phyloP scores from a whole-genome alignment of 92 coral and sea anemone species.

The Zoanthus gigantus region DNA sequence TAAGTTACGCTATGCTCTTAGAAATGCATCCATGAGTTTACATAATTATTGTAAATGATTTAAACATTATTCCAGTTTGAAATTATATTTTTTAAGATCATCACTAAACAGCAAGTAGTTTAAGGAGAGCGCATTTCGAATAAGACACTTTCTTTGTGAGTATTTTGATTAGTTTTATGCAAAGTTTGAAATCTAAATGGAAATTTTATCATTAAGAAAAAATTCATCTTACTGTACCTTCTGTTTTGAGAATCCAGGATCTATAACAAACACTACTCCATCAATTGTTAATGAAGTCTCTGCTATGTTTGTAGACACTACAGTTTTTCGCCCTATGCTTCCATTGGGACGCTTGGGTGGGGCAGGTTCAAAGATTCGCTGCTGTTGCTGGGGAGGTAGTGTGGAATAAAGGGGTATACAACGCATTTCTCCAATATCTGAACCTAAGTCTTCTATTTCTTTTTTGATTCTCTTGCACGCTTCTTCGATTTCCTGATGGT shows the following conservation, averaged over 20 bases:
- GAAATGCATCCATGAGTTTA: no score
- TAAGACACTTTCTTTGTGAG: no score
- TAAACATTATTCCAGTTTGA: no score
- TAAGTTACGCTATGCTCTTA: no score
- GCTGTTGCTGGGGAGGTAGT: slow-evolving; percentile 93
- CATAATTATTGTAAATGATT: no score
- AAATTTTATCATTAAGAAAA: no score
- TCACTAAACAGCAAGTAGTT: no score
- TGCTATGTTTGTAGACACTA: slow-evolving; percentile 96
- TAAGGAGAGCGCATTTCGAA: no score
- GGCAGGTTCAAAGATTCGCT: slow-evolving; percentile 93
- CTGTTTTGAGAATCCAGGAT: slow-evolving; percentile 99
- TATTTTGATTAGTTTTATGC: no score
- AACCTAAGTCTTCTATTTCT: slow-evolving; percentile 89
- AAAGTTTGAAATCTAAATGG: no score
- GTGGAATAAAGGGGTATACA: slow-evolving; percentile 96
- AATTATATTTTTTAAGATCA: no score
- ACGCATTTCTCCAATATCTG: slow-evolving; percentile 93
- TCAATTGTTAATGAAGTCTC: slow-evolving; percentile 98
- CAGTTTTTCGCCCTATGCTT: slow-evolving; percentile 96
- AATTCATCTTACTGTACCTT: slow-evolving; percentile 65
- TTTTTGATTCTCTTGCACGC: slow-evolving; percentile 96
- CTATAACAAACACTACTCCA: slow-evolving; percentile 99
- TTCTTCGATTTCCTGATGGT: slow-evolving; percentile 93
- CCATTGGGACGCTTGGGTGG: slow-evolving; percentile 96